Base-by-base conservation (phyloP, 2,113 vertebrate species). In the Struthidea cinerea region DNA sequence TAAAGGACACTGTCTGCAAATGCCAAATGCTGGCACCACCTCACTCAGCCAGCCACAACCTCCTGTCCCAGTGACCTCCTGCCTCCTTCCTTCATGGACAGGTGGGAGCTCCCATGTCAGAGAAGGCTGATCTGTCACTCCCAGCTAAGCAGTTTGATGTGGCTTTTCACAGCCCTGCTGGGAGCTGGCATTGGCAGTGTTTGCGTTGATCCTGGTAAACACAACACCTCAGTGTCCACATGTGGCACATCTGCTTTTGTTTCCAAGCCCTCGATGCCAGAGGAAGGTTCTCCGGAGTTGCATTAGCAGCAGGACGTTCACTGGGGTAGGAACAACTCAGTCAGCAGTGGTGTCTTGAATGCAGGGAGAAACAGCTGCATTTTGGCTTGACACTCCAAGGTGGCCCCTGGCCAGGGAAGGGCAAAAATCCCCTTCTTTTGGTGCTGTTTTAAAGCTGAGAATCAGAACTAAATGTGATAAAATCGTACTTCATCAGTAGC, bases 31-130 rank as follows among this genome's bases (percentile, higher is more conserved):
- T 91, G 5, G 1, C 59, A 39, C 14, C 21, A 16, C 27, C 22
- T 59, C 16, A 55, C 52, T 89, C 52, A 49, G 37, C 41, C 84
- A 75, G 37, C 35, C 47, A 46, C 26, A 27, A 13, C 44, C 44
- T 56, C 60, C 53, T 83, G 78, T 42, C 89, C 93, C 87, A 84
- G 73, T 96, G 73, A 88, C 92, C 79, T 86, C 53, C 47, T 80
- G 37, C 91, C 73, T 84, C 70, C 27, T 67, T 79, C 24, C 49
- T 55, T n/a, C 56, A 2, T 3, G 20, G 6, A 6, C 41, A 68
- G 56, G 68, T 87, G 87, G 47, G 52, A 87, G 60, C 33, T 84
- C 60, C n/a, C 37, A 60, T 75, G 55, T 89, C 50, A 87, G 76
- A 67, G 23, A 4, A 69, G 35, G 69, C 52, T 37, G 75, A 7